Percentiles rank a stretch among this genome's conserved stretches.
These are phyloP conservation scores for Speoplatyrhinus poulsoni DNA, from an alignment of 2,113 vertebrate species.

Conservation along the genomic window DNA sequence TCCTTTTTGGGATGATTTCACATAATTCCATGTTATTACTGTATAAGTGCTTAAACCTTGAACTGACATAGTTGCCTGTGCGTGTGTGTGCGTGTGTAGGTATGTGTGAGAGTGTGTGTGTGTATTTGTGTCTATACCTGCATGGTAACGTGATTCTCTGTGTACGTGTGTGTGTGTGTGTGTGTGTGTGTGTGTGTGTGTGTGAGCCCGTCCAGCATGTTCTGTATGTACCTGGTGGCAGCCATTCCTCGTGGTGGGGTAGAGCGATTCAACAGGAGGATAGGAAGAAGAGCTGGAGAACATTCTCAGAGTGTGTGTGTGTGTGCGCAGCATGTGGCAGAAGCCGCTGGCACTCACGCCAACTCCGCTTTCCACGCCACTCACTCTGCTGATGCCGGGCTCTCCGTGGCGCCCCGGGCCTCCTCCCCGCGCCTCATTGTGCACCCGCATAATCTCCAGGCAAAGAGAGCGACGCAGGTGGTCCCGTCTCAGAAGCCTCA, in stretches of 20 bases:
- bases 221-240: too few species aligned
- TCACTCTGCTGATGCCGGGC: slow-evolving; percentile 70
- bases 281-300: background rate
- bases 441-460: slow-evolving; percentile 73
- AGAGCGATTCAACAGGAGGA: background rate
- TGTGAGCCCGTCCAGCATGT: too few species aligned
- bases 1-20: too few species aligned
- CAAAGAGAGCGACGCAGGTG: slow-evolving; percentile 71
- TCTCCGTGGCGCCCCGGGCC: slow-evolving; percentile 60
- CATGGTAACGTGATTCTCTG: slow-evolving; percentile 43
- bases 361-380: slow-evolving; percentile 78
- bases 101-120: background rate
- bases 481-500: slow-evolving; percentile 60
- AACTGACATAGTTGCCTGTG: background rate
- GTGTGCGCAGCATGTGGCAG: slow-evolving; percentile 65
- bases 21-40: background rate
- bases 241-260: too few species aligned
- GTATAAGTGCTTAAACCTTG: background rate
- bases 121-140: slow-evolving; percentile 25
- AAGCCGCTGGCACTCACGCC: slow-evolving; percentile 78
- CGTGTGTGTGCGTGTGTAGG: background rate
- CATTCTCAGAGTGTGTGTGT: slow-evolving; percentile 36
- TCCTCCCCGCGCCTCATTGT: slow-evolving; percentile 69
- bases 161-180: slow-evolving; percentile 22
- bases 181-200: slow-evolving; percentile 4